Evolutionary conservation across 1,140 invertebrate species (phyloP).

Genomic region (Lasioglossum albipes): DNA sequence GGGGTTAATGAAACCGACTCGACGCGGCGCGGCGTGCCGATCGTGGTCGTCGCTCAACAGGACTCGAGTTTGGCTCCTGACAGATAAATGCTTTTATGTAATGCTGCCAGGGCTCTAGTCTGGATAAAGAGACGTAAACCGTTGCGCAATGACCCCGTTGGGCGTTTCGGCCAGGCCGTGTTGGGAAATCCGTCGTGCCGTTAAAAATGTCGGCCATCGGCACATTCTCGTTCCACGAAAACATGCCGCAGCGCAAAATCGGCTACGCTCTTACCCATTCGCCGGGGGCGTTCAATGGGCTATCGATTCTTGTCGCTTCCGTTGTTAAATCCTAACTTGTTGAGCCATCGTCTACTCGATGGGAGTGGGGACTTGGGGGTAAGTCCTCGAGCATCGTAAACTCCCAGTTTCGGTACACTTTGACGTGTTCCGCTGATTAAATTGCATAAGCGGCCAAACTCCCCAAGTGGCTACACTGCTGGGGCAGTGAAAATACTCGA

Average conservation of each 20-base stretch:
- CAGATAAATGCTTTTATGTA: slow-evolving; percentile 47
- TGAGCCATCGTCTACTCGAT: not conserved
- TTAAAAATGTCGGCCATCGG: slow-evolving; percentile 70
- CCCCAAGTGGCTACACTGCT: not conserved
- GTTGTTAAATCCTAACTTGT: not conserved
- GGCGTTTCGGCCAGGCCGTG: slow-evolving; percentile 39
- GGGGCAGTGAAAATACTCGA: not conserved
- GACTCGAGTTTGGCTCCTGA: slow-evolving; percentile 40
- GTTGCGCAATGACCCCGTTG: slow-evolving; percentile 50
- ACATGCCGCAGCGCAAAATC: slow-evolving; percentile 30
- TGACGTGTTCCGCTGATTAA: not conserved
- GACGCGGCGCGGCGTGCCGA: not conserved
- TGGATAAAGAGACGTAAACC: slow-evolving; percentile 53
- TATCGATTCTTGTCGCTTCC: not conserved
- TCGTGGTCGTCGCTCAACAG: slow-evolving; percentile 24
- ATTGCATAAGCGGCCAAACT: not conserved
- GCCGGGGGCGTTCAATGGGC: not conserved
- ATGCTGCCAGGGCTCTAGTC: slow-evolving; percentile 45
- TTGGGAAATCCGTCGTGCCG: slow-evolving; percentile 58
- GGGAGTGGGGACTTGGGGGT: not conserved
- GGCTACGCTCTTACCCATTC: not conserved
- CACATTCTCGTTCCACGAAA: slow-evolving; percentile 54
- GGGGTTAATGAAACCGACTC: too few relatives aligned
- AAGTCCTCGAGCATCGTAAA: not conserved
- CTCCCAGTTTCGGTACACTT: not conserved